phyloP scores from a whole-genome alignment of 2,113 vertebrate genomes.

The Puntigrus tetrazona region DNA sequence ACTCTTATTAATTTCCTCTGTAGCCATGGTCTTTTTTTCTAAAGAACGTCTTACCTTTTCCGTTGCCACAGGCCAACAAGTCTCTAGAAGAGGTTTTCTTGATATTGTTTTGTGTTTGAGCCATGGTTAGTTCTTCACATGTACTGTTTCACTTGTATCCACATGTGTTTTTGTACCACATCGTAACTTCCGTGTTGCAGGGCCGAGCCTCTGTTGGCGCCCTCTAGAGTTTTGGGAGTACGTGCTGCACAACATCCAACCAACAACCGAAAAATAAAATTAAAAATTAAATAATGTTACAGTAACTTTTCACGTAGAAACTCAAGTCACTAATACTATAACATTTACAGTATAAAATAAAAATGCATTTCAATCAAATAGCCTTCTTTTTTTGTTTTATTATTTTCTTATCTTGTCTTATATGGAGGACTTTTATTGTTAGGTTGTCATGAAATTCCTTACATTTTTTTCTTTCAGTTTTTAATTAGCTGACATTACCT shows the following conservation, averaged over 20 bases:
- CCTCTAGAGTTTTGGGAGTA: slow-evolving; percentile 54
- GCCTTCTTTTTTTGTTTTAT: not conserved
- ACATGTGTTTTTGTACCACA: slow-evolving; percentile 18
- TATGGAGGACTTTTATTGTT: not conserved
- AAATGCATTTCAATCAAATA: not conserved
- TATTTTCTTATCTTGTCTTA: not conserved
- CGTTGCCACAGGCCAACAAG: slow-evolving; percentile 71
- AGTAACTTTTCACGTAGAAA: too few species aligned
- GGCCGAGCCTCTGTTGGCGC: not conserved
- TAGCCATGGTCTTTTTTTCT: not conserved
- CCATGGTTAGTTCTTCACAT: slow-evolving; percentile 53
- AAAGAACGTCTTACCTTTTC: slow-evolving; percentile 62
- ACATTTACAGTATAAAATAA: not conserved
- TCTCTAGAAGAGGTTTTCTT: slow-evolving; percentile 64
- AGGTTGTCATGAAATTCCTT: not conserved
- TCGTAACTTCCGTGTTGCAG: slow-evolving; percentile 44
- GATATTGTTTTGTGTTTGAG: slow-evolving; percentile 38
- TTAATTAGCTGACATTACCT: not conserved
- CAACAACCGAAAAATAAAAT: not conserved
- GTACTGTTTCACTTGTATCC: not conserved
- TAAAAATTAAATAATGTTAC: too few species aligned
- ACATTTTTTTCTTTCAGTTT: not conserved
- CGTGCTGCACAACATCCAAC: not conserved
- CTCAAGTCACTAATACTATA: not conserved
- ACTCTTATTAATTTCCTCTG: too few species aligned